Percentiles rank a stretch among this genome's conserved stretches.
These are phyloP conservation scores for Dysmachus trigonus DNA, from an alignment of 2,888 invertebrate species.

Conservation along the genomic window DNA sequence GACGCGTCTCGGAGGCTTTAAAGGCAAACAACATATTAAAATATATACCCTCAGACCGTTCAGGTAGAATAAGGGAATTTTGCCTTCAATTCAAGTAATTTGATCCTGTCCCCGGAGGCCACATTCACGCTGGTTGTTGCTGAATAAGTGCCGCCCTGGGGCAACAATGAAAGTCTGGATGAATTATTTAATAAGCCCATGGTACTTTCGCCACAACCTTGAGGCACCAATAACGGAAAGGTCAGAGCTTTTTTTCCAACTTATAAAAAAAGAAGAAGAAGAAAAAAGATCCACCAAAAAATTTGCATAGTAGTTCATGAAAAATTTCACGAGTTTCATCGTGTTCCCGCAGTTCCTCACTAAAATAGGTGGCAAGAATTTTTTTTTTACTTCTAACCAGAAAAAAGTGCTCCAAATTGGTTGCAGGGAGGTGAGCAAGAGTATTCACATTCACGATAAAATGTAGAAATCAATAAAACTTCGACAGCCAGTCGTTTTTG, in stretches of 20 bases:
- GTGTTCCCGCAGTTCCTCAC: neutral
- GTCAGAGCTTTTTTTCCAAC: neutral
- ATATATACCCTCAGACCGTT: neutral
- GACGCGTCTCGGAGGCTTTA: neutral
- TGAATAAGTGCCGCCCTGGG: neutral
- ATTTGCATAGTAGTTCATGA: conserved; percentile 36
- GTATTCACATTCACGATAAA: neutral
- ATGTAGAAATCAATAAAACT: neutral
- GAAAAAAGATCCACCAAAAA: neutral
- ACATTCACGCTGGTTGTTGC: neutral
- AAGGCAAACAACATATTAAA: neutral
- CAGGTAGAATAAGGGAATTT: conserved; percentile 6
- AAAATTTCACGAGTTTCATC: neutral
- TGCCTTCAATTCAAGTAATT: conserved; percentile 33
- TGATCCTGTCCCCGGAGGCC: neutral
- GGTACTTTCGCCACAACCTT: conserved; percentile 16
- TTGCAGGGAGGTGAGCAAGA: neutral
- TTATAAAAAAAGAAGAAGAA: neutral
- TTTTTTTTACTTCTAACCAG: neutral
- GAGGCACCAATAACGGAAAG: neutral
- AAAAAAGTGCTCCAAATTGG: neutral
- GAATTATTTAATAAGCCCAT: conserved; percentile 28
- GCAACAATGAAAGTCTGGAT: conserved; percentile 18
- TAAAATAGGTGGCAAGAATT: conserved; percentile 1
- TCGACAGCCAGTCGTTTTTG: neutral